A percentile compares a stretch with the other conserved stretches of the same genome.
These are phyloP conservation scores for Bothrops alternatus DNA, from an alignment of 2,797 vertebrate species.

Conservation along the genomic window DNA sequence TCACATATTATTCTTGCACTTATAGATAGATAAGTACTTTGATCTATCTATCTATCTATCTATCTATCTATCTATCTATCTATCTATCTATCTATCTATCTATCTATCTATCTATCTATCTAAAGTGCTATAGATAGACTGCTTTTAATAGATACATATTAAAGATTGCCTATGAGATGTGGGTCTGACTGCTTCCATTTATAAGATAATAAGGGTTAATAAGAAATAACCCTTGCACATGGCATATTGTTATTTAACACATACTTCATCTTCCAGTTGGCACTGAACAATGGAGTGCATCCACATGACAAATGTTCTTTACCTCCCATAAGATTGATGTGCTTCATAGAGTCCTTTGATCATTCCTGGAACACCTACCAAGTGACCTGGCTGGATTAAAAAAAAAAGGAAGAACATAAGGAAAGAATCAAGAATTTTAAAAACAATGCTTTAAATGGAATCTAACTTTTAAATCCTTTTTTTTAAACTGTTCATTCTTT, in stretches of 20 bases:
- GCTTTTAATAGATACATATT: background rate
- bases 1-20: background rate
- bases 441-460: conserved; percentile 8
- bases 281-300: background rate
- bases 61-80: no score
- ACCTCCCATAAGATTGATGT: conserved; percentile 93
- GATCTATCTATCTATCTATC: no score
- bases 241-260: background rate
- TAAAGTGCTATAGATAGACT: no score
- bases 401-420: conserved; percentile 47
- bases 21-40: background rate
- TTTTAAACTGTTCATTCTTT: background rate
- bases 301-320: conserved; percentile 18
- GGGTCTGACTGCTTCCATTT: background rate
- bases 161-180: background rate
- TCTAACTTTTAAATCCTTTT: background rate
- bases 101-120: no score
- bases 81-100: no score
- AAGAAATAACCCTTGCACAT: background rate
- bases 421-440: background rate
- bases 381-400: conserved; percentile 82
- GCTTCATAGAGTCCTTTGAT: conserved; percentile 90
- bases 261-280: background rate
- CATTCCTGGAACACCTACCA: conserved; percentile 93
- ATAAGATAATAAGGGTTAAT: background rate